Conservation (phyloP, 2,113 vertebrate genomes). For the Chascanopsetta lugubris region DNA sequence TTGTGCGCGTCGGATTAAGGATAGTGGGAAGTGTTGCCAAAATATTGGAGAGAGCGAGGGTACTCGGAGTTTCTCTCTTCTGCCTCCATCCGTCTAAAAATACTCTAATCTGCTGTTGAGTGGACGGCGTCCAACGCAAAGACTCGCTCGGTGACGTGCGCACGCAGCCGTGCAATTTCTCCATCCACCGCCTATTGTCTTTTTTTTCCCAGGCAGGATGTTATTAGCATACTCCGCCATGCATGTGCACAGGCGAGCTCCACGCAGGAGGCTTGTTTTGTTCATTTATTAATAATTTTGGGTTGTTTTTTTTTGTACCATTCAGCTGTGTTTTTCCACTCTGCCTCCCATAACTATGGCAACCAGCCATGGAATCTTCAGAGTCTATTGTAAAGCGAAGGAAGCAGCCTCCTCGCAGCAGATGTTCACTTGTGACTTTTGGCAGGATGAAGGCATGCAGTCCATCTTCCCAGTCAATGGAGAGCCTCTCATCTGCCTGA, state of each 20-base stretch:
- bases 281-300: constrained; percentile 69
- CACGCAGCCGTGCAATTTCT: constrained; percentile 46
- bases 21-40: constrained; percentile 47
- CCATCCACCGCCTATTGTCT: constrained; percentile 34
- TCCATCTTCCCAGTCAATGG: constrained; percentile 73
- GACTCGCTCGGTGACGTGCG: constrained; percentile 37
- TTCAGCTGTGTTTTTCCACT: constrained; percentile 75
- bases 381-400: constrained; percentile 55
- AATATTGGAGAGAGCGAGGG: constrained; percentile 37
- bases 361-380: constrained; percentile 54
- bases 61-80: constrained; percentile 38
- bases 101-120: constrained; percentile 53
- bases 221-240: constrained; percentile 43
- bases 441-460: constrained; percentile 57
- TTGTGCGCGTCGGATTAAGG: constrained; percentile 59
- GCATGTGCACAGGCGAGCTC: constrained; percentile 31
- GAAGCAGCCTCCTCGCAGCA: constrained; percentile 47
- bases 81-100: constrained; percentile 38
- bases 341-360: constrained; percentile 76
- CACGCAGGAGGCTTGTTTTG: constrained; percentile 45
- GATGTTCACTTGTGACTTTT: constrained; percentile 71
- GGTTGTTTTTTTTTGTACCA: too few relatives aligned
- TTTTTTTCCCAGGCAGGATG: constrained; percentile 52
- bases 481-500: constrained; percentile 61
- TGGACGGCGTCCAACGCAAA: constrained; percentile 50